Base-by-base conservation (phyloP, 2,113 vertebrate species). In the Lagopus muta region DNA sequence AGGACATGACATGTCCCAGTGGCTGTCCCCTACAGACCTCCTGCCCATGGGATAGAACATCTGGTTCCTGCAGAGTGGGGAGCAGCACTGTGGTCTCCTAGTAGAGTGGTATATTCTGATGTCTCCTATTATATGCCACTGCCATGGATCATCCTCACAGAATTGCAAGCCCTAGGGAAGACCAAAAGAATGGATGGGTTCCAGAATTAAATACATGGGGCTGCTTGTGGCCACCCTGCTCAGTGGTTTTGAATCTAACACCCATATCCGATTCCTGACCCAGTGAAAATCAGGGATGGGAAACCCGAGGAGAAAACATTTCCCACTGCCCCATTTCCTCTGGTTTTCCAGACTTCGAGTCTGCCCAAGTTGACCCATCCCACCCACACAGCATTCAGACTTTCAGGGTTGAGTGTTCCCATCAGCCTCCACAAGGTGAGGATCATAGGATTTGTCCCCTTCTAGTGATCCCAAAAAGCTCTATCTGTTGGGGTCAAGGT, bases 231-330 rank as follows among this genome's bases (percentile, higher is more conserved):
- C 11, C 32, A 1, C 10, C 14, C 48, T 54, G 42, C 38, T n/a
- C 0, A 0, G 5, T 12, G 74, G 22, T 3, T 88, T 60, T 15
- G 18, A 34, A 20, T 17, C 34, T 13, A 42, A 55, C 19, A 34
- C 43, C 32, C 15, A 30, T 50, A 47, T 58, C 28, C 30, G 25
- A 22, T 30, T 15, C 55, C 30, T 0, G 1, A 16, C 21, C 14
- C 40, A 22, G 6, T 8, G 36, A 57, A 48, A 52, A 32, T 11
- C 1, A 0, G 10, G 4, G 11, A 36, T n/a, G 40, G 5, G 1
- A 8, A 36, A 7, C 32, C 54, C 24, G 14, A 62, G 73, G n/a
- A 84, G 43, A 11, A 13, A 6, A 1, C 32, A 65, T 22, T 55
- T 84, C 67, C 30, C 13, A 16, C 11, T 6, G 6, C 14, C 47